Evolutionary conservation across 2,797 vertebrate genomes (phyloP), one percentile per base, ranked within the genome.

Genomic region (Apogon talboti): DNA sequence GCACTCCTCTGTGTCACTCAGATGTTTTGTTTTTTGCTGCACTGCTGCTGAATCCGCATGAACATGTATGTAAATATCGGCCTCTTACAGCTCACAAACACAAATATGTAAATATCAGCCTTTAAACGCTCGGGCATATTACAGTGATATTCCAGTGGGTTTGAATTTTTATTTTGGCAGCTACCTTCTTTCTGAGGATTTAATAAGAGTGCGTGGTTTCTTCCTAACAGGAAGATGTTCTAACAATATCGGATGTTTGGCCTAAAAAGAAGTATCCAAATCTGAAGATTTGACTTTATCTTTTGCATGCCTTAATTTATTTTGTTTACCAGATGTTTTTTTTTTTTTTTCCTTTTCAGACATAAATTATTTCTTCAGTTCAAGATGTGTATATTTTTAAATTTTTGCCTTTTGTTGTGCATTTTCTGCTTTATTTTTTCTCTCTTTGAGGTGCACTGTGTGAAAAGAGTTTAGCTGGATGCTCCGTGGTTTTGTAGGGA

Each of bases 301-400:
- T 82, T 85, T 81, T 90, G 90, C 92, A 91, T 93, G 90, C 91
- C 91, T 92, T 91, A 88, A 85, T 90, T 91, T 83, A 89, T 90
- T 87, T 82, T 78, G 70, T 87, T 84, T 85, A 82, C 74, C 68
- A 74, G 47, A 52, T 57, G 41, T 57, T 65, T 78, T 52, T 43
- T 44, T 76, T 28, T 28, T 28, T 24, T 79, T n/a, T n/a, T n/a
- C n/a, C 30, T 68, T 78, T 74, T 72, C 59, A 70, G 56, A 61
- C 65, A 51, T 76, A 83, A 82, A 64, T 85, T 72, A 89, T 87
- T 78, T 84, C 45, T 73, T 83, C 52, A 71, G 78, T 80, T 80
- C 48, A 58, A 82, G 71, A 77, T 82, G 74, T 85, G 64, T 74
- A 78, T 72, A 79, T 89, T 85, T 83, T 67, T 67, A 8, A 46